Evolutionary conservation across 37 sponge, comb jelly and placozoan genomes (phyloP).

Genomic region (Ianthella basta): DNA sequence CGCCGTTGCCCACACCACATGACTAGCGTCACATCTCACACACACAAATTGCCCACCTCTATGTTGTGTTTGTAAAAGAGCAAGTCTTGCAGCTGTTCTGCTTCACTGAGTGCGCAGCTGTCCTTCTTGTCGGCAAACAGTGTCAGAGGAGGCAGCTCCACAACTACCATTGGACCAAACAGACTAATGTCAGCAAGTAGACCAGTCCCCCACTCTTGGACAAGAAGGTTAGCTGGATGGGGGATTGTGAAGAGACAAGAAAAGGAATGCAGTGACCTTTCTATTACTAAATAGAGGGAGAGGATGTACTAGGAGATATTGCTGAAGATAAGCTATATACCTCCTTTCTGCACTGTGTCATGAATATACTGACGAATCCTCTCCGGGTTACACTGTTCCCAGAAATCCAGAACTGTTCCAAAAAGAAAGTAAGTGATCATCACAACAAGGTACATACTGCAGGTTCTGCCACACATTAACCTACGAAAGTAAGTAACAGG

Average conservation of each 20-base stretch:
- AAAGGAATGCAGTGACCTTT: too few relatives aligned
- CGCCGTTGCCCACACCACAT: neutral
- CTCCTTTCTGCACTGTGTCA: slow-evolving; percentile 51
- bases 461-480: neutral
- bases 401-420: slow-evolving; percentile 70
- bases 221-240: slow-evolving; percentile 38
- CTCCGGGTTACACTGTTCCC: slow-evolving; percentile 67
- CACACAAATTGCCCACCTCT: slow-evolving; percentile 46
- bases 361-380: slow-evolving; percentile 63
- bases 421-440: neutral
- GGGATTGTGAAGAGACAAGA: too few relatives aligned
- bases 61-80: slow-evolving; percentile 72
- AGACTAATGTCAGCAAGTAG: slow-evolving; percentile 49
- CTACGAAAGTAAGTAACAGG: neutral
- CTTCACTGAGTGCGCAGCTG: slow-evolving; percentile 26
- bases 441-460: neutral
- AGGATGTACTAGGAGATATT: too few relatives aligned
- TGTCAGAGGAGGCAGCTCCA: slow-evolving; percentile 49
- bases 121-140: neutral
- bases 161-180: slow-evolving; percentile 72
- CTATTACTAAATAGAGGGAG: too few relatives aligned
- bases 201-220: slow-evolving; percentile 58
- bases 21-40: neutral
- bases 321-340: slow-evolving; percentile 1
- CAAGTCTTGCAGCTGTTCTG: slow-evolving; percentile 58